A percentile compares a stretch with the other conserved stretches of the same genome.
These are phyloP conservation scores for Bucco capensis DNA, from an alignment of 2,113 vertebrate genomes.

Conservation along the genomic window DNA sequence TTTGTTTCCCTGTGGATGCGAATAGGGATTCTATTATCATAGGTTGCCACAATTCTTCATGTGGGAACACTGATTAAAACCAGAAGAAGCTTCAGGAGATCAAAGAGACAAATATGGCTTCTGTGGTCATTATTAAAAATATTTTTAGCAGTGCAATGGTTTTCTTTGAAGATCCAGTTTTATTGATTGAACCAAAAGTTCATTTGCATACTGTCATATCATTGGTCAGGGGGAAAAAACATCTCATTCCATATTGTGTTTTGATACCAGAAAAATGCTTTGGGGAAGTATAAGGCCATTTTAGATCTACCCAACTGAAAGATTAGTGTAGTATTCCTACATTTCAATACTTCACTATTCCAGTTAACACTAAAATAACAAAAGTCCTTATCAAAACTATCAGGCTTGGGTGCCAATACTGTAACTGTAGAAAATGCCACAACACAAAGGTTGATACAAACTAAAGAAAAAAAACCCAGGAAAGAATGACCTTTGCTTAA, in stretches of 20 bases:
- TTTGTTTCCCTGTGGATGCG: constrained; percentile 67
- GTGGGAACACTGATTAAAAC: constrained; percentile 80
- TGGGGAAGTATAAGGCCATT: not conserved
- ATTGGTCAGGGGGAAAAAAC: not conserved
- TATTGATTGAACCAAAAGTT: constrained; percentile 66
- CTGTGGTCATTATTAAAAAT: constrained; percentile 83
- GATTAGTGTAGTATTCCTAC: not conserved
- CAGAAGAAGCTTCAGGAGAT: constrained; percentile 75
- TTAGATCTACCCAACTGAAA: not conserved
- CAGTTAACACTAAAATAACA: not conserved
- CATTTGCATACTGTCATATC: constrained; percentile 62
- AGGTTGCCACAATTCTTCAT: constrained; percentile 79
- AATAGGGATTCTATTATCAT: constrained; percentile 77
- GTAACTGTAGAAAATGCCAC: not conserved
- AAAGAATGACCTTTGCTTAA: not conserved
- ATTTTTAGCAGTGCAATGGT: constrained; percentile 77
- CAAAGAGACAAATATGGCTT: constrained; percentile 78
- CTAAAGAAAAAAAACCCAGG: not conserved
- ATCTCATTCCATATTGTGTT: not conserved
- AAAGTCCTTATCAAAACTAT: not conserved
- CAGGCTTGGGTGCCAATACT: not conserved
- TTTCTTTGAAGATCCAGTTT: constrained; percentile 78
- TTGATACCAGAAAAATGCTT: constrained; percentile 10
- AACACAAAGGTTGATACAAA: not conserved
- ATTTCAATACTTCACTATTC: not conserved